These are phyloP conservation scores for Chloropsis hardwickii DNA, from an alignment of 2,113 vertebrate species.

Conservation along the genomic window DNA sequence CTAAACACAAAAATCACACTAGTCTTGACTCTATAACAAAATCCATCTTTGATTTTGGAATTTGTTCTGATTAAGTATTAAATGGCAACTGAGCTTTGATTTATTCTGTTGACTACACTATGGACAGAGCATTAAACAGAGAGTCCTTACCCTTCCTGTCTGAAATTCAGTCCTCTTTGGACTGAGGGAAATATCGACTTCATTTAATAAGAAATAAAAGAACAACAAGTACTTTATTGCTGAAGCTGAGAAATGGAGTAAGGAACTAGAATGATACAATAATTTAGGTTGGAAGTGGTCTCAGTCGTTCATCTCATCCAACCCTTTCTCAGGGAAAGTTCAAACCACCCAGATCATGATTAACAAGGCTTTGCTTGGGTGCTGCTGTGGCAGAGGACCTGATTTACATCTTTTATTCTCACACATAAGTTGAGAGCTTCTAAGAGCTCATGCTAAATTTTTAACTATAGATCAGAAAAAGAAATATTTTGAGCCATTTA, in stretches of 20 bases:
- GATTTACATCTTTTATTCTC: neutral
- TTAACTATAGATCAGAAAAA: neutral
- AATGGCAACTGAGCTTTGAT: neutral
- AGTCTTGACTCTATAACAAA: neutral
- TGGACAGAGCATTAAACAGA: neutral
- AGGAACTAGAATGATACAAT: neutral
- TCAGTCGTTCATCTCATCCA: neutral
- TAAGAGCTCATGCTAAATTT: neutral
- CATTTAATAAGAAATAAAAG: neutral
- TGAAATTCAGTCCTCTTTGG: neutral
- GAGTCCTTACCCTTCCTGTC: neutral
- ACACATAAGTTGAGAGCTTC: rapidly evolving
- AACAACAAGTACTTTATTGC: neutral
- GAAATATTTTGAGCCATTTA: neutral
- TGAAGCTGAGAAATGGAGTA: neutral
- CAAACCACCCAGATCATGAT: rapidly evolving
- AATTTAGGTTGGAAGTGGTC: neutral
- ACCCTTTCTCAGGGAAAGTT: neutral
- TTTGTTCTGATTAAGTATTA: neutral
- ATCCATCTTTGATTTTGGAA: neutral
- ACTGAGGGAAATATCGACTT: neutral
- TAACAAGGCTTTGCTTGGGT: neutral
- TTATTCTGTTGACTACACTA: neutral
- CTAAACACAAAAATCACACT: neutral
- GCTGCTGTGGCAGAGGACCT: neutral